These are phyloP conservation scores for Sesia bembeciformis DNA, from an alignment of 2,888 invertebrate genomes.

Conservation along the genomic window DNA sequence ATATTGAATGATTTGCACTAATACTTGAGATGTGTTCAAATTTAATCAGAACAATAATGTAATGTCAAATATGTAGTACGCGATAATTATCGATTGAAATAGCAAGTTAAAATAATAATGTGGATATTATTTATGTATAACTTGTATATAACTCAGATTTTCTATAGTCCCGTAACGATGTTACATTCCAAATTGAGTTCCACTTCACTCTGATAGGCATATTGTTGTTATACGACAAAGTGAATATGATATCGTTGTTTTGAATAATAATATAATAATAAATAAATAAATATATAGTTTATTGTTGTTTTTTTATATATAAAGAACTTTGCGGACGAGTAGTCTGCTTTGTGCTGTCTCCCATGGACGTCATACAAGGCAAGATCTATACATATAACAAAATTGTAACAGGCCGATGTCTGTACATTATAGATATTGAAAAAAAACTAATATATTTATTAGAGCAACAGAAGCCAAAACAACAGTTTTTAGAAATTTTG, in stretches of 20 bases:
- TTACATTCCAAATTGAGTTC: slow-evolving; percentile 60
- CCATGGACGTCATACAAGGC: too few relatives aligned
- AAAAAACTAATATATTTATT: too few relatives aligned
- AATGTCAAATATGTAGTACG: slow-evolving; percentile 14
- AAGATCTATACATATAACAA: too few relatives aligned
- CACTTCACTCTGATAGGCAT: slow-evolving; percentile 23
- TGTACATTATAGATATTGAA: too few relatives aligned
- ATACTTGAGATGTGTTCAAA: slow-evolving; percentile 28
- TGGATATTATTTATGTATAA: slow-evolving; percentile 6
- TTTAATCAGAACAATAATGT: slow-evolving; percentile 13
- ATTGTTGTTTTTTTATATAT: background rate
- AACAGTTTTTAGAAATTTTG: too few relatives aligned
- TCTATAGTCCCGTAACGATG: slow-evolving; percentile 44
- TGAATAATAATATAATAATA: background rate
- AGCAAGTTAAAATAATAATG: slow-evolving; percentile 3
- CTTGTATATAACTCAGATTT: slow-evolving; percentile 38
- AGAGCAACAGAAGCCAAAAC: too few relatives aligned
- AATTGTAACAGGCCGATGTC: too few relatives aligned
- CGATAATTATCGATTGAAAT: slow-evolving; percentile 16
- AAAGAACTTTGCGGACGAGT: too few relatives aligned
- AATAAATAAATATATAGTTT: background rate
- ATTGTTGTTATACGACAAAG: too few relatives aligned
- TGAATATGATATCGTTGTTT: background rate
- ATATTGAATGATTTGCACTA: slow-evolving; percentile 9
- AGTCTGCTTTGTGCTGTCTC: too few relatives aligned